Conservation (phyloP, 2,113 vertebrate species). For the Talpa occidentalis region DNA sequence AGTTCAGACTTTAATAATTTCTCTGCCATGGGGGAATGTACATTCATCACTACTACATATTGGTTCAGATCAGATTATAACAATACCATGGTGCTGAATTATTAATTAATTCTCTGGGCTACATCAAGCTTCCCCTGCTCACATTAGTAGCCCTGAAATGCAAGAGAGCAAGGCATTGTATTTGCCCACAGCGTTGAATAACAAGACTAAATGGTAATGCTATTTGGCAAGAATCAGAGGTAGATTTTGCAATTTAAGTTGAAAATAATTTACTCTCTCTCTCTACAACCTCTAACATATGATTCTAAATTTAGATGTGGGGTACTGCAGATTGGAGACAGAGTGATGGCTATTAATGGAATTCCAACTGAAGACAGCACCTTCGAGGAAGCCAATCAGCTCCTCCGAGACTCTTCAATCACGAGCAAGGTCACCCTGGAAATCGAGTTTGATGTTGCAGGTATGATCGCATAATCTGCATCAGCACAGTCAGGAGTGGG, state of each 20-base stretch:
- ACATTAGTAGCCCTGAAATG: not conserved
- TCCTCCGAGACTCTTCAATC: conserved; percentile 96
- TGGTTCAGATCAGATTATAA: conserved; percentile 60
- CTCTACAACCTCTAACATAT: conserved; percentile 46
- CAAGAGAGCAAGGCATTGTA: not conserved
- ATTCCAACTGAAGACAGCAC: conserved; percentile 97
- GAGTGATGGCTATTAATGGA: conserved; percentile 96
- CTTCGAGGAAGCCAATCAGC: conserved; percentile 98
- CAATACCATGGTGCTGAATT: conserved; percentile 58
- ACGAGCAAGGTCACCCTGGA: conserved; percentile 97
- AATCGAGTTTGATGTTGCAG: conserved; percentile 99
- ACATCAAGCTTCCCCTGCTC: conserved; percentile 53
- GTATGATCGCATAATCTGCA: conserved; percentile 83
- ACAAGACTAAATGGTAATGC: not conserved
- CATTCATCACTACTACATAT: conserved; percentile 58
- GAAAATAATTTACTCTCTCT: not conserved
- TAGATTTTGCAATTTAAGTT: conserved; percentile 32
- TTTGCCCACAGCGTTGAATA: not conserved
- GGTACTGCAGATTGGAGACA: conserved; percentile 97
- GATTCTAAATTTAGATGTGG: conserved; percentile 90
- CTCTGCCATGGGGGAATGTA: not conserved
- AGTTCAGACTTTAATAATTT: conserved; percentile 69
- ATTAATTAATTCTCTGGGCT: conserved; percentile 55
- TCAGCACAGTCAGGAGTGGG: conserved; percentile 53
- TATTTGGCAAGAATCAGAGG: conserved; percentile 26